These are phyloP conservation scores for Saccopteryx bilineata DNA, from an alignment of 2,113 vertebrate species.

Conservation along the genomic window DNA sequence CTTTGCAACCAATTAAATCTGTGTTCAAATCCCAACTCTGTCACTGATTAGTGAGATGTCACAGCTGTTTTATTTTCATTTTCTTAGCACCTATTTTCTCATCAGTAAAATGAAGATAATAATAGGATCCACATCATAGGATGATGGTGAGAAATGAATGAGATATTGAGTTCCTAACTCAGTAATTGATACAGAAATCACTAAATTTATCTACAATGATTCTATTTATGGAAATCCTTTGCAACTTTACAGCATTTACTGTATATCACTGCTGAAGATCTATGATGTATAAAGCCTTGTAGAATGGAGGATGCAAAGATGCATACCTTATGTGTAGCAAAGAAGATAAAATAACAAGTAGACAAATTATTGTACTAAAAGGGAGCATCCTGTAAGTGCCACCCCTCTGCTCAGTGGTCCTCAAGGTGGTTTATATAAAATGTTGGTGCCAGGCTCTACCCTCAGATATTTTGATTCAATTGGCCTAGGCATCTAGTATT, in stretches of 20 bases:
- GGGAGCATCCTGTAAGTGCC: background rate
- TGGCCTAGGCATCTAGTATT: background rate
- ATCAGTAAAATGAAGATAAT: background rate
- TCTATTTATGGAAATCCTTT: slow-evolving; percentile 51
- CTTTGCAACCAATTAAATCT: background rate
- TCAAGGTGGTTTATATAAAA: background rate
- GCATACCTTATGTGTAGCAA: background rate
- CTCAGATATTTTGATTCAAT: slow-evolving; percentile 7
- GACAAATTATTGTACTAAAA: background rate
- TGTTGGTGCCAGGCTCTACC: background rate
- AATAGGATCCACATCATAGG: background rate
- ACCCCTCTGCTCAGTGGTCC: background rate
- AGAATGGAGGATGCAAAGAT: background rate
- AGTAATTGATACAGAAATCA: background rate
- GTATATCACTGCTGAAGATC: background rate
- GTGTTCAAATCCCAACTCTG: background rate
- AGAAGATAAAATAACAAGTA: background rate
- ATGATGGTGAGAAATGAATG: background rate
- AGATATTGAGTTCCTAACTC: background rate
- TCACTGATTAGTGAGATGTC: background rate
- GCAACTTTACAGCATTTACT: background rate
- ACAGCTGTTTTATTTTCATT: background rate
- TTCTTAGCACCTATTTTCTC: background rate
- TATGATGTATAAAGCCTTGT: background rate
- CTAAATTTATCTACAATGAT: background rate